phyloP scores from a whole-genome alignment of 2,113 vertebrate genomes.

The Siphamia tubifer region DNA sequence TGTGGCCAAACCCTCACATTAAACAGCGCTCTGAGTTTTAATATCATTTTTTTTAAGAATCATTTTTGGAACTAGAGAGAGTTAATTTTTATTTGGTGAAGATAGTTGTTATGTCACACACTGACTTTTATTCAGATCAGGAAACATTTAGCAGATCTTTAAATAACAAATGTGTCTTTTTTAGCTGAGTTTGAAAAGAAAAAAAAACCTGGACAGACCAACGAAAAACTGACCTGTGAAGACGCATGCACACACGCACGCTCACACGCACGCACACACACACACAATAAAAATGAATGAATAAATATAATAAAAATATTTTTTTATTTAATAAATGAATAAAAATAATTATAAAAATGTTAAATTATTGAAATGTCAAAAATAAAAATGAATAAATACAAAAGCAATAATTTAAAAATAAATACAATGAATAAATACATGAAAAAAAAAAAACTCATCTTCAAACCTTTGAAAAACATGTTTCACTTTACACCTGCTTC shows the following conservation, averaged over 20 bases:
- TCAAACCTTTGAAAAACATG: no score
- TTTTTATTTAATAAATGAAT: no score
- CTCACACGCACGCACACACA: no score
- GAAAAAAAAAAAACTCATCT: no score
- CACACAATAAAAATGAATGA: no score
- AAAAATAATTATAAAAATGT: no score
- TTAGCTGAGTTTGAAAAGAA: neutral
- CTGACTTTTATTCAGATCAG: conserved; percentile 25
- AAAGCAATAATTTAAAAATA: no score
- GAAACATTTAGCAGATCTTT: neutral
- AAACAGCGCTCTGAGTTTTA: conserved; percentile 36
- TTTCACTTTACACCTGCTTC: no score
- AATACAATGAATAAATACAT: no score
- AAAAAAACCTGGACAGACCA: neutral
- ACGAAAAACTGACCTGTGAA: neutral
- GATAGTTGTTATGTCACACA: neutral
- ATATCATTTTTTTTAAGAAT: conserved; percentile 26
- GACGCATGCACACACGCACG: neutral
- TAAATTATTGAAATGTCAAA: no score
- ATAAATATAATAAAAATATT: no score
- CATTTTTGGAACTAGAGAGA: conserved; percentile 29
- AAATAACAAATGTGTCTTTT: neutral
- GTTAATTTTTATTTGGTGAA: conserved; percentile 16
- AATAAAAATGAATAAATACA: no score
- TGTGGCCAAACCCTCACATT: conserved; percentile 18